Evolutionary conservation across 2,797 vertebrate genomes (phyloP).

Genomic region (Enoplosus armatus): DNA sequence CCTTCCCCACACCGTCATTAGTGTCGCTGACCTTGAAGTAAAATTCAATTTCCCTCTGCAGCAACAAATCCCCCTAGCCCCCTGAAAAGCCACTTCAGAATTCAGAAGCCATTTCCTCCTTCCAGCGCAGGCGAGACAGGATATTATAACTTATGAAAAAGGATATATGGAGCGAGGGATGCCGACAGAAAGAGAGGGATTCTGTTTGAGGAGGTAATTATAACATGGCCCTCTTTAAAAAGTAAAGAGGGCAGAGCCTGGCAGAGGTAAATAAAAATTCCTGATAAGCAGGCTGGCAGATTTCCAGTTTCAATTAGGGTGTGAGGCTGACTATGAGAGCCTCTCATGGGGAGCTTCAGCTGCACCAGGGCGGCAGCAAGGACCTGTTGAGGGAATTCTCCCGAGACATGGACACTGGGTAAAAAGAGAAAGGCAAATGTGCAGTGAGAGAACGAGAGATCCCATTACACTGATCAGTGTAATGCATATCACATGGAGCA

Average conservation of each 20-base stretch:
- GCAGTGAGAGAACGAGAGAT: constrained; percentile 66
- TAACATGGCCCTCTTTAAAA: constrained; percentile 74
- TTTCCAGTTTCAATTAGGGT: constrained; percentile 75
- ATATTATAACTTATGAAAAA: constrained; percentile 80
- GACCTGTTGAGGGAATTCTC: constrained; percentile 65
- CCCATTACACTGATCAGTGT: constrained; percentile 71
- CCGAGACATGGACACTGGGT: constrained; percentile 53
- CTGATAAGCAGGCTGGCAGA: constrained; percentile 62
- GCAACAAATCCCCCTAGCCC: constrained; percentile 64
- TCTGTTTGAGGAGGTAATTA: constrained; percentile 84
- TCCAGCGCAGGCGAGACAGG: constrained; percentile 69
- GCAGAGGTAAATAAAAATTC: constrained; percentile 75
- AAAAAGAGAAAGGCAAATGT: constrained; percentile 80
- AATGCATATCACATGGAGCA: constrained; percentile 53
- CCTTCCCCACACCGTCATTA: constrained; percentile 81
- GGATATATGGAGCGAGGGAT: constrained; percentile 62
- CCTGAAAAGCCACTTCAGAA: constrained; percentile 75
- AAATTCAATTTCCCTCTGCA: constrained; percentile 85
- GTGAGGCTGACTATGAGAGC: constrained; percentile 51
- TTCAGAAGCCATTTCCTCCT: constrained; percentile 80
- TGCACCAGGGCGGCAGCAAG: constrained; percentile 29
- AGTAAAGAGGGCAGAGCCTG: constrained; percentile 55
- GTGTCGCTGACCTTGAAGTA: constrained; percentile 87
- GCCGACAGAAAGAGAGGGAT: constrained; percentile 66
- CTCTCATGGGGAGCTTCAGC: constrained; percentile 48